Conservation (phyloP, 2,797 vertebrate genomes). For the Cuniculus paca region DNA sequence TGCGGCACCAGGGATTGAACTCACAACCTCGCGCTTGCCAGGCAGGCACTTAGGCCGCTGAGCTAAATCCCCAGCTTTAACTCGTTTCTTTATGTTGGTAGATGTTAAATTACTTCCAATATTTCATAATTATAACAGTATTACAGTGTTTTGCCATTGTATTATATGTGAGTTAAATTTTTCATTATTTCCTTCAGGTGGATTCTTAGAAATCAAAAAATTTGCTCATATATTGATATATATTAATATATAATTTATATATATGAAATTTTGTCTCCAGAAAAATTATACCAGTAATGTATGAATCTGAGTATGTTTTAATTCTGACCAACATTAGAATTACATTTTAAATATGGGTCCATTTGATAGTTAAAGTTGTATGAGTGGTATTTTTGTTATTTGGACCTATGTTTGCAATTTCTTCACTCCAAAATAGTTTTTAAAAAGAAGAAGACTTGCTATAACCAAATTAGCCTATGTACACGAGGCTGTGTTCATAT, state of each 20-base stretch:
- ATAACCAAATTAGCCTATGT: not conserved
- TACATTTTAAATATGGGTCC: not conserved
- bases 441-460: slow-evolving; percentile 14
- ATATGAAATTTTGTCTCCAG: slow-evolving; percentile 10
- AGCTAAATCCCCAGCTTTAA: too few species aligned
- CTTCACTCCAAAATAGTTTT: not conserved
- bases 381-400: slow-evolving; percentile 14
- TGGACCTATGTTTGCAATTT: not conserved
- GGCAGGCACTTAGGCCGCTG: too few species aligned
- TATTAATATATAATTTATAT: not conserved
- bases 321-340: not conserved
- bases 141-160: not conserved
- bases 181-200: slow-evolving; percentile 37
- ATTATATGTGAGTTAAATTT: not conserved
- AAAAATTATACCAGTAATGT: not conserved
- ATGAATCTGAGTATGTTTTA: slow-evolving; percentile 9
- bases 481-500: slow-evolving; percentile 11
- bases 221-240: not conserved
- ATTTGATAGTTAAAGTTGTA: not conserved
- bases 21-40: too few species aligned
- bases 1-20: too few species aligned
- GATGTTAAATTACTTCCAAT: not conserved
- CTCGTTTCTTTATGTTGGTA: not conserved
- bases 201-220: slow-evolving; percentile 8
- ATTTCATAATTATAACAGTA: slow-evolving; percentile 21